Conservation (phyloP, 2,113 vertebrate species). For the Gallinago paraguaiae region DNA sequence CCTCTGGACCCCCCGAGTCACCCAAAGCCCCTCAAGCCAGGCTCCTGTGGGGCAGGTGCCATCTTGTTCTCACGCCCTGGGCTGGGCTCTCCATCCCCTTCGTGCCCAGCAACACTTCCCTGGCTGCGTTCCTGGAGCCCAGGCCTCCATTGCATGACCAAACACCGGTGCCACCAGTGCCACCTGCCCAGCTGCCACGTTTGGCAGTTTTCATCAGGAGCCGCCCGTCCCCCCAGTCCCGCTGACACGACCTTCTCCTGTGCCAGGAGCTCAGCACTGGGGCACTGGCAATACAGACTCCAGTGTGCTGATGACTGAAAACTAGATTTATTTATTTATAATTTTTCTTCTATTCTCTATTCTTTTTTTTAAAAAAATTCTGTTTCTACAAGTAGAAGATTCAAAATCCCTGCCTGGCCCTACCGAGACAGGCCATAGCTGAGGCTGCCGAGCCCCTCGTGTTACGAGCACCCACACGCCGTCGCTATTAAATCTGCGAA, state of each 20-base stretch:
- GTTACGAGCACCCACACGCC: neutral
- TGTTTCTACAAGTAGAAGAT: neutral
- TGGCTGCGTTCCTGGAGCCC: rapidly evolving
- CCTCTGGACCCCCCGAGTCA: too few relatives aligned
- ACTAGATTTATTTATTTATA: neutral
- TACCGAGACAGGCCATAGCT: too few relatives aligned
- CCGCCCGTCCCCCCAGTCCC: neutral
- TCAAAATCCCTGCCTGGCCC: neutral
- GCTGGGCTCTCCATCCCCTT: neutral
- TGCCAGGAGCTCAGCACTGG: neutral
- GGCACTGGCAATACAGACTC: neutral
- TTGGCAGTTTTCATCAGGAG: rapidly evolving
- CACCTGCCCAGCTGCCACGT: neutral
- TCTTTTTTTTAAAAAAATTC: neutral
- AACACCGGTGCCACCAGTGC: neutral
- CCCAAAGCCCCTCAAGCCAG: neutral
- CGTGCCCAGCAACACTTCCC: rapidly evolving
- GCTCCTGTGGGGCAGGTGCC: neutral
- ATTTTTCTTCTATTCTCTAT: neutral
- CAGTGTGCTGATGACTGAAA: neutral
- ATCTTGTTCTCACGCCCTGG: rapidly evolving
- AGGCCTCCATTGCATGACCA: rapidly evolving
- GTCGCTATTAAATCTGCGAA: neutral
- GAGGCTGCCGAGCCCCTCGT: neutral
- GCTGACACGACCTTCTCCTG: neutral